Evolutionary conservation across 37 sponge, comb jelly and placozoan species (phyloP).

Genomic region (Halichondria panicea): DNA sequence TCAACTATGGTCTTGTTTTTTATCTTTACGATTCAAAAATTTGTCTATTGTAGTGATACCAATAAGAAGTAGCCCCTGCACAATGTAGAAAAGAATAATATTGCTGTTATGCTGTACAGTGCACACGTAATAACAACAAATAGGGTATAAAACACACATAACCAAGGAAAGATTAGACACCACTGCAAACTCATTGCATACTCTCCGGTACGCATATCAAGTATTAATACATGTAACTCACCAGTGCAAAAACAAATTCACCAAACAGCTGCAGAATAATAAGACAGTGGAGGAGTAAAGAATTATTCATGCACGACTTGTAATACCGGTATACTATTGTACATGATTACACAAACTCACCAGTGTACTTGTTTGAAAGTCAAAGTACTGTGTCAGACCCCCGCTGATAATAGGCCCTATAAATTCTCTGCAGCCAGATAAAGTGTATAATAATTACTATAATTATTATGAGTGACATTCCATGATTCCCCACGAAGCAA

Average conservation of each 20-base stretch:
- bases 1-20: too few relatives aligned
- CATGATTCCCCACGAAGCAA: not conserved
- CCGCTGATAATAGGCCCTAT: slow-evolving; percentile 59
- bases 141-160: not conserved
- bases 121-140: too few relatives aligned
- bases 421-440: slow-evolving; percentile 34
- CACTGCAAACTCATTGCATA: not conserved
- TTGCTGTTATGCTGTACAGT: not conserved
- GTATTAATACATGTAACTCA: not conserved
- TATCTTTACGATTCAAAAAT: too few relatives aligned
- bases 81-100: not conserved
- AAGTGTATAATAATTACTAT: not conserved
- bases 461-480: not conserved
- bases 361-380: slow-evolving; percentile 31
- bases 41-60: slow-evolving; percentile 30
- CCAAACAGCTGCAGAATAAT: slow-evolving; percentile 26
- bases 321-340: not conserved
- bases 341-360: not conserved
- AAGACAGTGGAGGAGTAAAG: not conserved
- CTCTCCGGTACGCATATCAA: not conserved
- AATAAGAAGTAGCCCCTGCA: slow-evolving; percentile 24
- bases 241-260: slow-evolving; percentile 42
- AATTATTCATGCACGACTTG: too few relatives aligned
- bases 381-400: slow-evolving; percentile 17
- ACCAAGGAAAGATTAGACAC: not conserved